A percentile compares a stretch with the other conserved stretches of the same genome.
Conservation (phyloP, 2,888 invertebrate genomes). For the Marasmarcha lunaedactyla region DNA sequence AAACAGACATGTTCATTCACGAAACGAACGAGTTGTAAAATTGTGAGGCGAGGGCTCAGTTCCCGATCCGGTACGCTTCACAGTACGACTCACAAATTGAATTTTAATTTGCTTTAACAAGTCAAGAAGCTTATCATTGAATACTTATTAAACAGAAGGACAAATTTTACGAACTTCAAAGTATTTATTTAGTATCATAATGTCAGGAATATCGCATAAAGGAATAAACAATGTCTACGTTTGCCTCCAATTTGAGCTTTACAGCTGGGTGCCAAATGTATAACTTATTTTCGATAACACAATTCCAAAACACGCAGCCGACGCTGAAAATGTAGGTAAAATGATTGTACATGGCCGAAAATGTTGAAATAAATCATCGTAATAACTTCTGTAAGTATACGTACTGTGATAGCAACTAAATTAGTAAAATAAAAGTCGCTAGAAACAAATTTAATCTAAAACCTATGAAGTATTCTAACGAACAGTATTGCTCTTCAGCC, state of each 20-base stretch:
- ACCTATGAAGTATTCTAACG: constrained; percentile 57
- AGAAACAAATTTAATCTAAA: constrained; percentile 36
- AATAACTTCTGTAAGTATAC: too few species aligned
- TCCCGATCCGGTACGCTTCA: constrained; percentile 62
- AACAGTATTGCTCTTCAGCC: constrained; percentile 45
- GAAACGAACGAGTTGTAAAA: constrained; percentile 47
- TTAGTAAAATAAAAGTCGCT: background rate
- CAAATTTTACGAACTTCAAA: constrained; percentile 41
- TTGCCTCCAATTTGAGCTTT: background rate
- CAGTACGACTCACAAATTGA: constrained; percentile 62
- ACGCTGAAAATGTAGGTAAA: too few species aligned
- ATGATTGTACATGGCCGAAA: too few species aligned
- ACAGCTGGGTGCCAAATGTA: background rate
- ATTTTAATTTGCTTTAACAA: constrained; percentile 64
- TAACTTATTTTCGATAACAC: constrained; percentile 8
- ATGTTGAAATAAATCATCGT: too few species aligned
- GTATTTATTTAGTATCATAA: constrained; percentile 34
- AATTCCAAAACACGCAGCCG: too few species aligned
- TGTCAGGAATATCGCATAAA: constrained; percentile 11
- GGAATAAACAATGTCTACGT: background rate
- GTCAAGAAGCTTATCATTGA: constrained; percentile 61
- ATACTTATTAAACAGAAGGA: constrained; percentile 52
- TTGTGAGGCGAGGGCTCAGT: constrained; percentile 56
- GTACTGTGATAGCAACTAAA: too few species aligned
- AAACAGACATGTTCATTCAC: constrained; percentile 32